Conservation (phyloP, 2,113 vertebrate genomes). For the Lepus timidus region DNA sequence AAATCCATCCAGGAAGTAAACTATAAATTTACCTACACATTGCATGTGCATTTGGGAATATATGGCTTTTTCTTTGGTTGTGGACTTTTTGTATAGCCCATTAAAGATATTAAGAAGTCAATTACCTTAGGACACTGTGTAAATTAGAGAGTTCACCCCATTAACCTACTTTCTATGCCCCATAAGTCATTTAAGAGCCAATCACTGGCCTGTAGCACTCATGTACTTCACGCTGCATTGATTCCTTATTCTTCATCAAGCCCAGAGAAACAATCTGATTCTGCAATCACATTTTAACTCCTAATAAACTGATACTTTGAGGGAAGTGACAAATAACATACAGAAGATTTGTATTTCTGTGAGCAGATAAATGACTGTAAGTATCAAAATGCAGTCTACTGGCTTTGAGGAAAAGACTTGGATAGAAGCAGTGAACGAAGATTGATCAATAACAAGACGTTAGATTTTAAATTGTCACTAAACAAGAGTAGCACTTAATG, state of each 20-base stretch:
- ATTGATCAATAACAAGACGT: neutral
- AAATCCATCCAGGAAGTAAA: neutral
- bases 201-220: neutral
- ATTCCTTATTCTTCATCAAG: neutral
- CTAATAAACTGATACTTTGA: neutral
- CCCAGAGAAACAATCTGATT: neutral
- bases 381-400: neutral
- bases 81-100: neutral
- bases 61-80: neutral
- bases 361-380: neutral
- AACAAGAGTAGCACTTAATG: neutral
- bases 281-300: conserved; percentile 15
- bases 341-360: neutral
- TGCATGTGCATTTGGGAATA: neutral
- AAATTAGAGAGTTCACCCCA: conserved; percentile 36
- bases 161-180: conserved; percentile 50
- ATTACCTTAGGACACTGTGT: conserved; percentile 31
- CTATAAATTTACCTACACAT: neutral
- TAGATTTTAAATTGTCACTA: neutral
- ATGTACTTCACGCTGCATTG: neutral
- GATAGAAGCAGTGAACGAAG: neutral
- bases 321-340: neutral
- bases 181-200: conserved; percentile 9
- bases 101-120: conserved; percentile 53
- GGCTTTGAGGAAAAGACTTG: neutral